phyloP scores from a whole-genome alignment of 2,888 invertebrate genomes.

The Tenthredo amoena region DNA sequence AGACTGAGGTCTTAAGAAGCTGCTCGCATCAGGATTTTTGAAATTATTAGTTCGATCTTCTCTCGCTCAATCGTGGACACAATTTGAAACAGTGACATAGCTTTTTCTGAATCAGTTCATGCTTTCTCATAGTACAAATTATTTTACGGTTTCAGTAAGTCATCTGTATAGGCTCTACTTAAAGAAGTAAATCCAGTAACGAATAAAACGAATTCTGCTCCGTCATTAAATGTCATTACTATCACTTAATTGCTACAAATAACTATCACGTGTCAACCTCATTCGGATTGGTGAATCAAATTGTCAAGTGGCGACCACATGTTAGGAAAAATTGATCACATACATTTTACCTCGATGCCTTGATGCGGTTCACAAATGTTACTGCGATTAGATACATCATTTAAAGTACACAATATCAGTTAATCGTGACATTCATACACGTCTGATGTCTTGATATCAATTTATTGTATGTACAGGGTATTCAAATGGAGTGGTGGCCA shows the following conservation, averaged over 20 bases:
- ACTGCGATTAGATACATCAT: not conserved
- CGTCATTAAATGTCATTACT: not conserved
- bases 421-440: not conserved
- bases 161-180: too few relatives aligned
- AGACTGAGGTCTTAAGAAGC: too few relatives aligned
- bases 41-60: too few relatives aligned
- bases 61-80: too few relatives aligned
- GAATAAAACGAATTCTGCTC: not conserved
- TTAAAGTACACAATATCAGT: not conserved
- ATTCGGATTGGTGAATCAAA: not conserved
- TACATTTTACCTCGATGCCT: not conserved
- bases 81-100: too few relatives aligned
- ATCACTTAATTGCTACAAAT: not conserved
- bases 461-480: constrained; percentile 80
- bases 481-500: constrained; percentile 89
- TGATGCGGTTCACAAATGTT: not conserved
- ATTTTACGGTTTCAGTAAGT: too few relatives aligned
- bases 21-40: too few relatives aligned
- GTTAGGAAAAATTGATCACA: not conserved
- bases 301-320: not conserved
- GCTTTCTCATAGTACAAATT: too few relatives aligned
- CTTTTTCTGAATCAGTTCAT: too few relatives aligned
- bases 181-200: not conserved
- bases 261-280: not conserved
- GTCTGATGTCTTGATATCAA: not conserved